phyloP scores from a whole-genome alignment of 2,888 invertebrate species.

The Sesia bembeciformis region DNA sequence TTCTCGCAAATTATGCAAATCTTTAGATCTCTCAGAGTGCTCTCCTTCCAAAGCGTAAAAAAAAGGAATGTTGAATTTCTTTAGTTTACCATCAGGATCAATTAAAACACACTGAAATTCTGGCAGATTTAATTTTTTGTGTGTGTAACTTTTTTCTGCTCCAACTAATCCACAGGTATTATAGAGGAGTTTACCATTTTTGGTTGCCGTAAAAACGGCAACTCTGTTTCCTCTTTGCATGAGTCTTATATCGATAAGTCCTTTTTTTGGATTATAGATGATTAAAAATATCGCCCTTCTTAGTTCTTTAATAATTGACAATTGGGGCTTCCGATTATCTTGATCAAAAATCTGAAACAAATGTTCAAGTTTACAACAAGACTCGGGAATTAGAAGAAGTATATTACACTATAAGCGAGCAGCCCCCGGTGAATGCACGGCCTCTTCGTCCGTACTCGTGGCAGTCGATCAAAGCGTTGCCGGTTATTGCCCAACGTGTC shows the following conservation, averaged over 20 bases:
- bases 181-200: slow-evolving; percentile 86
- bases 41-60: slow-evolving; percentile 92
- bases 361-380: not conserved
- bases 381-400: no score
- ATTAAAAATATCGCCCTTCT: slow-evolving; percentile 87
- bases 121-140: slow-evolving; percentile 74
- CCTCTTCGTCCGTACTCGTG: no score
- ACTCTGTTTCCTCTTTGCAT: slow-evolving; percentile 92
- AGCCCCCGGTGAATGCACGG: no score
- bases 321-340: slow-evolving; percentile 53
- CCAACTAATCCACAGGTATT: slow-evolving; percentile 88
- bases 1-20: slow-evolving; percentile 88
- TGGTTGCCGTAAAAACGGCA: slow-evolving; percentile 92
- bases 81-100: slow-evolving; percentile 87
- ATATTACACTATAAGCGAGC: no score
- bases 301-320: slow-evolving; percentile 57
- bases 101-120: slow-evolving; percentile 85
- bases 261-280: slow-evolving; percentile 94
- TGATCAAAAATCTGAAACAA: slow-evolving; percentile 57
- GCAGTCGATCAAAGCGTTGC: no score
- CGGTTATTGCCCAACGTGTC: no score
- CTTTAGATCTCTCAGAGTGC: slow-evolving; percentile 89
- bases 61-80: slow-evolving; percentile 90
- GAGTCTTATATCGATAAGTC: slow-evolving; percentile 94
- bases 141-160: slow-evolving; percentile 70